Evolutionary conservation across 1,140 invertebrate species (phyloP), one percentile per base, ranked within the genome.

Genomic region (Antheraea pernyi): DNA sequence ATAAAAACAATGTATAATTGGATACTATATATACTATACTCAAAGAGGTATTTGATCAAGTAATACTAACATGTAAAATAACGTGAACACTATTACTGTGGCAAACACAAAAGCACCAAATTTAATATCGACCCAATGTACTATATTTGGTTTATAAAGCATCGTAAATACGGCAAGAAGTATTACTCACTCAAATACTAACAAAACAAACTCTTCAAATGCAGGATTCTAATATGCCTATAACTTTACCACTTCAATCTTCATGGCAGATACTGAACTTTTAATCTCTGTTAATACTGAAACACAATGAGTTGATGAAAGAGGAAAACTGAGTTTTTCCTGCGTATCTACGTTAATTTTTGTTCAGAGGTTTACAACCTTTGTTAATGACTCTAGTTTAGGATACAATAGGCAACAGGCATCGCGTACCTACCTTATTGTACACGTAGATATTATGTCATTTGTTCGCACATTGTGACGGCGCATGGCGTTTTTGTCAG

Each of bases 381-480:
- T 61, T 9, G 60, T 22, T 22, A 61, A 61, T 61, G 60, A 22
- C 36, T 7, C 13, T 11, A 53, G 46, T 53, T 42, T 16, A 53
- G 16, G 13, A 16, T 6, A 53, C 46, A 53, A 53, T 53, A 53
- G 46, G 46, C 16, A 53, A 53, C 1, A 53, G 46, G 46, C 46
- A n/a, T 53, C 11, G 46, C 13, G 16, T 53, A 53, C 46, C 11
- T 53, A 53, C 16, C 6, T 37, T 13, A 18, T 36, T 30, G 61
- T 63, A 63, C 0, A 37, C 13, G 61, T 63, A 37, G 19, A 63
- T 63, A 16, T 53, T 53, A 37, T 63, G 61, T 63, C 61, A 63
- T 63, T 63, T 63, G 30, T 37, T 30, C 61, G 30, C 10, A n/a
- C 61, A 63, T 63, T 63, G 61, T 63, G 61, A 63, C 19, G 59